These are phyloP conservation scores for Eclectus roratus DNA, from an alignment of 2,113 vertebrate species.

Conservation along the genomic window DNA sequence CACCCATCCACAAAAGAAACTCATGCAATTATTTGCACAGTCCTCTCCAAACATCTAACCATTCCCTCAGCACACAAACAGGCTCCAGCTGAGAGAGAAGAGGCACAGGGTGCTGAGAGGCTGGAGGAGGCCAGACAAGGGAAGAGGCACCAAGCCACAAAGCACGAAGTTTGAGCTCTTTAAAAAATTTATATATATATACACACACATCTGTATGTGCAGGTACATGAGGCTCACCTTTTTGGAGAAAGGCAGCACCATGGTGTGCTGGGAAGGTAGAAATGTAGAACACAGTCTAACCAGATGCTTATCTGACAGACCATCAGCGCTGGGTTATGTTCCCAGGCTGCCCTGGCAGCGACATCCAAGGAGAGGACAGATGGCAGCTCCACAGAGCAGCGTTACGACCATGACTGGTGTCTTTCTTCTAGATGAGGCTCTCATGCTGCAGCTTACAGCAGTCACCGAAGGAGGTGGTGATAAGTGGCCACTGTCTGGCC, in stretches of 20 bases:
- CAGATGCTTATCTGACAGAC: background rate
- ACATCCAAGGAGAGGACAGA: constrained; percentile 24
- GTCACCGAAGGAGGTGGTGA: background rate
- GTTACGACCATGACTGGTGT: background rate
- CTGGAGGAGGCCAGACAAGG: background rate
- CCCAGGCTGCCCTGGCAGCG: background rate
- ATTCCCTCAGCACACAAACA: background rate
- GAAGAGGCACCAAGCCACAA: background rate
- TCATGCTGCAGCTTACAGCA: background rate
- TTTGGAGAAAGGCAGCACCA: background rate
- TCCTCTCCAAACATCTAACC: background rate
- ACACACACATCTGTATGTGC: background rate
- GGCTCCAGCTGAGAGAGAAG: background rate
- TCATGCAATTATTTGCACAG: background rate
- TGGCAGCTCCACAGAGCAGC: background rate
- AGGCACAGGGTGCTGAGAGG: background rate
- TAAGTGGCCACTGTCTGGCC: background rate
- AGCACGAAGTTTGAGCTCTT: background rate
- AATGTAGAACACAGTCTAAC: background rate
- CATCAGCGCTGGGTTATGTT: background rate
- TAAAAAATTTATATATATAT: background rate
- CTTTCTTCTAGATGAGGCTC: background rate
- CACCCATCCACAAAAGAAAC: background rate
- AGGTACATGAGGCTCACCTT: background rate
- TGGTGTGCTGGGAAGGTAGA: background rate